These are phyloP conservation scores for Ariolimax columbianus DNA, from an alignment of 2,888 invertebrate genomes.

Conservation along the genomic window DNA sequence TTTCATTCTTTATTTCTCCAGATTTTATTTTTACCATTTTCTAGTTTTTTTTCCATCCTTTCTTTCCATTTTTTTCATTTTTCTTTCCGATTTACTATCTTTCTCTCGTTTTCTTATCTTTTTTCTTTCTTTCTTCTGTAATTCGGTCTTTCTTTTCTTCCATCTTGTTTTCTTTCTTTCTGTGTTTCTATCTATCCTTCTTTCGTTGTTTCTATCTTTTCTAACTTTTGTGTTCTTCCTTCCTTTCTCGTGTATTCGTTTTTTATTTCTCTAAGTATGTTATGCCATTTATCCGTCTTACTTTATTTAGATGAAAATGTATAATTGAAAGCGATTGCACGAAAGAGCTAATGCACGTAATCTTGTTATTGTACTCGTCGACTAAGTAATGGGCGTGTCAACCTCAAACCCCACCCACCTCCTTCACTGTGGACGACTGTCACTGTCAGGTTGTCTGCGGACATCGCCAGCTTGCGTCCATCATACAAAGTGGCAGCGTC, in stretches of 20 bases:
- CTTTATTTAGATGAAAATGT: not conserved
- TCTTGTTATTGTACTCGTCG: too few species aligned
- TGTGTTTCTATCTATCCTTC: not conserved
- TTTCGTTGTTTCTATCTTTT: not conserved
- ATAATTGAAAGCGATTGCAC: not conserved
- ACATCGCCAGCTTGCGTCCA: constrained; percentile 46
- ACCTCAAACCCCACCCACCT: constrained; percentile 52
- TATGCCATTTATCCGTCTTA: not conserved
- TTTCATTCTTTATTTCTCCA: not conserved
- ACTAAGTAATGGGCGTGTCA: not conserved
- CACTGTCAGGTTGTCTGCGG: constrained; percentile 52
- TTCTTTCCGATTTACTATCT: not conserved
- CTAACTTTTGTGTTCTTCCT: not conserved
- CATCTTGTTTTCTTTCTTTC: not conserved
- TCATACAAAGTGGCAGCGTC: constrained; percentile 47
- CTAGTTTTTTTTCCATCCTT: not conserved
- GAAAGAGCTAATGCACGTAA: too few species aligned
- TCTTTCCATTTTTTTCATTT: not conserved
- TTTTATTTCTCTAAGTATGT: not conserved
- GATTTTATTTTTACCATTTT: too few species aligned
- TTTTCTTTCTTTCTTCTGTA: not conserved
- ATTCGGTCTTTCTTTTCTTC: not conserved
- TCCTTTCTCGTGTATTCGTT: not conserved
- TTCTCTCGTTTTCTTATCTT: not conserved
- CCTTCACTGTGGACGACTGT: constrained; percentile 45